phyloP scores from a whole-genome alignment of 2,797 vertebrate species.

The Tadarida brasiliensis region DNA sequence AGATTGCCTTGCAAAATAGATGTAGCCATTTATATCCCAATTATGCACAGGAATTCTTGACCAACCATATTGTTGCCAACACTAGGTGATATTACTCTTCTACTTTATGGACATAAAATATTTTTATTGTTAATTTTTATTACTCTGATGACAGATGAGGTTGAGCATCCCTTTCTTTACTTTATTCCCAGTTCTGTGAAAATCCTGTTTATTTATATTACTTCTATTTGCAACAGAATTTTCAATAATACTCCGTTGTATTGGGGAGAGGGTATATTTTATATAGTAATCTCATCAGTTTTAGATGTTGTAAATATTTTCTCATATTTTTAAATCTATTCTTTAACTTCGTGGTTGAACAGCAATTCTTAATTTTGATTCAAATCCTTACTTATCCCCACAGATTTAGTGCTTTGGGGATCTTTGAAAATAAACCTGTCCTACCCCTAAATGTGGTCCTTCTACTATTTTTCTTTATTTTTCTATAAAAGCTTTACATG shows the following conservation, averaged over 20 bases:
- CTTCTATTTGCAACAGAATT: neutral
- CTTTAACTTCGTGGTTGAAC: neutral
- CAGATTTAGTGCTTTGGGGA: neutral
- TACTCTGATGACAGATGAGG: neutral
- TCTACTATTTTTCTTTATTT: neutral
- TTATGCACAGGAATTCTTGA: neutral
- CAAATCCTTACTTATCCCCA: neutral
- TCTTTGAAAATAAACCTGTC: neutral
- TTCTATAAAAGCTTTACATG: neutral
- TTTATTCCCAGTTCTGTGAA: slow-evolving; percentile 15
- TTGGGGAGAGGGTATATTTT: neutral
- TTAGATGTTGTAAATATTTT: neutral
- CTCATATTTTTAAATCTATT: neutral
- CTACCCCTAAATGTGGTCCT: neutral
- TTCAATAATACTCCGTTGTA: neutral
- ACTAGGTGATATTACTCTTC: neutral
- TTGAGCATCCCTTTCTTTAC: neutral
- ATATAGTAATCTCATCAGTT: neutral
- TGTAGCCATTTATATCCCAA: neutral
- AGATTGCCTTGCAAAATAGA: neutral
- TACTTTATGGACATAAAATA: neutral
- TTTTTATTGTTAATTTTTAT: neutral
- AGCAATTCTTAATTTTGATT: neutral
- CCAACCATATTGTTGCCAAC: neutral
- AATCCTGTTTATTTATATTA: neutral